Base-by-base conservation (phyloP, 2,888 invertebrate genomes). In the Morpho helenor region DNA sequence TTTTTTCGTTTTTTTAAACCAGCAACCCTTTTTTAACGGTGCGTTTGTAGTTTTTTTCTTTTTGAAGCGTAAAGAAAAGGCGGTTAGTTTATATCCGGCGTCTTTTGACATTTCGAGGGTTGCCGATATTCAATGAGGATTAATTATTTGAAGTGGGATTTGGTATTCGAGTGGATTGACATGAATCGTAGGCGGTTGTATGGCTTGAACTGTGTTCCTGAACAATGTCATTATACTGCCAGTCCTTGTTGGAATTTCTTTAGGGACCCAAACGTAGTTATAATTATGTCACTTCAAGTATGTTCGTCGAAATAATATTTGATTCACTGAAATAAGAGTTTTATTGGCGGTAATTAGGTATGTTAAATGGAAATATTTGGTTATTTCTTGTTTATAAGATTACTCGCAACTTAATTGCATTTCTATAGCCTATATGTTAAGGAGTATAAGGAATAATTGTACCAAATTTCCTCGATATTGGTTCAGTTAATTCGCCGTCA, bases 61-160 rank as follows among this genome's bases (percentile, higher is more conserved):
- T 80, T 75, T 68, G 68, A 73, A 78, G 89, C 83, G 90, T 77
- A 87, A 90, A 89, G 88, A 90, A 90, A 87, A 88, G 90, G 90
- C 90, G 90, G 89, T 87, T 82, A 86, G 90, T 90, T 90, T 90
- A 89, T 90, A 87, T 90, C 90, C 90, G 89, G 87, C 69, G 66
- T 76, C 75, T 79, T 82, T 84, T 87, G 84, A 85, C 83, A 74
- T 84, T 80, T 80, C 76, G 72, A 82, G 85, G 87, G 84, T 79
- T 80, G 79, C 80, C 81, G 79, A 79, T 77, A 77, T 75, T 86
- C 79, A 87, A 87, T 85, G 82, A 78, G 87, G 77, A 82, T 86
- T 89, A 90, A 90, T 90, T 90, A 88, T 83, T 82, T 87, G 79
- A 78, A 90, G 89, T 86, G 84, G 86, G 77, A 79, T 81, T 78